Percentiles rank a stretch among this genome's conserved stretches.
Conservation (phyloP, 2,797 vertebrate genomes). For the Coilia nasus region DNA sequence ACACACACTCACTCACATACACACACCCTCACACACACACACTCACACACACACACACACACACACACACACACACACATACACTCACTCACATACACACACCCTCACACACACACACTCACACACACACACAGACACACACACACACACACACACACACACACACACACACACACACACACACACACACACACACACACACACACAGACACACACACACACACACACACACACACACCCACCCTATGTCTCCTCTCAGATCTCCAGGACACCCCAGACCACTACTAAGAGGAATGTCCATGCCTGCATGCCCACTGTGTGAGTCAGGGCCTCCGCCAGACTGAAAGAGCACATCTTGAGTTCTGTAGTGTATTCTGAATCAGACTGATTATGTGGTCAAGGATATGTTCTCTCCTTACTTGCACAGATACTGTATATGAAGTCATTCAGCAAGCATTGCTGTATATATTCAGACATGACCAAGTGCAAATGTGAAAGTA, state of each 20-base stretch:
- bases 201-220: no score
- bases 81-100: neutral
- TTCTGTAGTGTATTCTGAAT: no score
- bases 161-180: no score
- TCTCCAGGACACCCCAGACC: neutral
- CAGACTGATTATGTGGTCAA: neutral
- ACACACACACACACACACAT: neutral
- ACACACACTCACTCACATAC: neutral
- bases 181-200: neutral
- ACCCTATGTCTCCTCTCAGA: neutral
- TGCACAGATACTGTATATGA: no score
- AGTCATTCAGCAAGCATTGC: no score
- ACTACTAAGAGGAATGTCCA: constrained; percentile 6
- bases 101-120: neutral
- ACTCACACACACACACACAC: neutral
- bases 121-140: no score
- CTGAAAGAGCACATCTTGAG: neutral
- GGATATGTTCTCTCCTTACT: neutral
- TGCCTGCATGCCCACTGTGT: neutral
- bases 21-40: no score
- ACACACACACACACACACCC: neutral
- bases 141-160: no score
- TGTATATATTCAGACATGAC: no score
- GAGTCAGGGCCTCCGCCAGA: neutral
- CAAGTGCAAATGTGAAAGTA: no score